phyloP scores from a whole-genome alignment of 2,797 vertebrate species.

The Hyperoplus immaculatus region DNA sequence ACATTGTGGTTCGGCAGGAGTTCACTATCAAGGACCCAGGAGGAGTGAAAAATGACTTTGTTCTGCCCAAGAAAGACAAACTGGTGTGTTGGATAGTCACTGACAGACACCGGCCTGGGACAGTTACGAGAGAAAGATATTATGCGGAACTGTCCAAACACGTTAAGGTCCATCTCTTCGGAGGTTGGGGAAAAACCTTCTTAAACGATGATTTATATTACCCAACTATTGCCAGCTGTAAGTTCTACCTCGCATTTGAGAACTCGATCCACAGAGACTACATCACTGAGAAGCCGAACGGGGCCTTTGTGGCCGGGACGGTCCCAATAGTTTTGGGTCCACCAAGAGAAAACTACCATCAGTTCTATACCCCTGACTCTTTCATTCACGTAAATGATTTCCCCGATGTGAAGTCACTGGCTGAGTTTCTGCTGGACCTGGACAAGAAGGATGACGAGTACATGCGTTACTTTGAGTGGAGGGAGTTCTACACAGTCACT shows the following conservation, averaged over 20 bases:
- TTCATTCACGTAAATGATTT: slow-evolving; percentile 82
- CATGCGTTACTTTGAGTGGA: slow-evolving; percentile 90
- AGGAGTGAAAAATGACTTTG: slow-evolving; percentile 81
- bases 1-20: slow-evolving; percentile 89
- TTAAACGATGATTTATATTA: slow-evolving; percentile 87
- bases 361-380: too few relatives aligned
- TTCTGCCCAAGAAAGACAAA: slow-evolving; percentile 88
- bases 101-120: slow-evolving; percentile 80
- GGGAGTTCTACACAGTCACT: slow-evolving; percentile 82
- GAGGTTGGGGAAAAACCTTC: slow-evolving; percentile 38
- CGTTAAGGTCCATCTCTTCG: slow-evolving; percentile 87
- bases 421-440: slow-evolving; percentile 86
- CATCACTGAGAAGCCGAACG: slow-evolving; percentile 92
- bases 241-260: slow-evolving; percentile 91
- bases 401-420: slow-evolving; percentile 87
- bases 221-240: slow-evolving; percentile 89
- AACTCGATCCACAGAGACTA: slow-evolving; percentile 93
- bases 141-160: slow-evolving; percentile 89
- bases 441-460: slow-evolving; percentile 88
- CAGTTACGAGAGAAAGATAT: slow-evolving; percentile 65
- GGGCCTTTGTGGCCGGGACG: slow-evolving; percentile 88
- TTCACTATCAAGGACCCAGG: slow-evolving; percentile 78
- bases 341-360: too few relatives aligned
- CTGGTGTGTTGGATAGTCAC: slow-evolving; percentile 93
- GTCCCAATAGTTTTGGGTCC: slow-evolving; percentile 81